Evolutionary conservation across 2,113 vertebrate genomes (phyloP), one percentile per base, ranked within the genome.

Genomic region (Passer montanus): DNA sequence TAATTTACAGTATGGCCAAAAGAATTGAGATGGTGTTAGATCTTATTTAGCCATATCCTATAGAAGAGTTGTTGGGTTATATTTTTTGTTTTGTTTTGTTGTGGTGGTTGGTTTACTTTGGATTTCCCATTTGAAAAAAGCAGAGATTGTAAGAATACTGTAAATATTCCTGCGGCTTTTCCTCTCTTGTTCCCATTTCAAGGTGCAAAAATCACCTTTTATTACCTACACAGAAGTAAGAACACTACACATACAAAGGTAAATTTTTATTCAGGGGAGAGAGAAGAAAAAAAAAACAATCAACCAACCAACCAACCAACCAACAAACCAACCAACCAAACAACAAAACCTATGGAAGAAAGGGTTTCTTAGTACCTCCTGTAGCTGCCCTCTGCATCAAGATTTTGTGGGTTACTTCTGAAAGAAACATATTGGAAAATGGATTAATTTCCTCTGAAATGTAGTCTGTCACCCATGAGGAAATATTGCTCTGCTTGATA

Each of bases 361-460:
- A 89, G 66, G 39, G 14, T 86, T 90, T 87, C 27, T 72, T 78
- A 33, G 15, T 82, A 84, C 30, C 20, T 95, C 30, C 19, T 28
- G 35, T 74, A 84, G 21, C 59, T 67, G 27, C 9, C 66, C 4
- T 76, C 44, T 83, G 17, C 33, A 90, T 49, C 63, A 83, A 49
- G 43, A 74, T 47, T 87, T 93, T 85, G 30, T 63, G 37, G 30
- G 27, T 77, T 93, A 59, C 15, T 91, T 53, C 52, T 91, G 72
- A 85, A 87, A 88, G 53, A 84, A 86, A 77, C 24, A 79, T 17
- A 27, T 35, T 76, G 52, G 59, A 66, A 53, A 77, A 87, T 28
- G 37, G 89, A 84, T 87, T 63, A 23, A 53, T 91, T 85, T 94
- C 33, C 35, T 92, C 79, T 80, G 56, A 83, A 90, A 66, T 80